Evolutionary conservation across 2,797 vertebrate genomes (phyloP).

Genomic region (Peromyscus nudipes): DNA sequence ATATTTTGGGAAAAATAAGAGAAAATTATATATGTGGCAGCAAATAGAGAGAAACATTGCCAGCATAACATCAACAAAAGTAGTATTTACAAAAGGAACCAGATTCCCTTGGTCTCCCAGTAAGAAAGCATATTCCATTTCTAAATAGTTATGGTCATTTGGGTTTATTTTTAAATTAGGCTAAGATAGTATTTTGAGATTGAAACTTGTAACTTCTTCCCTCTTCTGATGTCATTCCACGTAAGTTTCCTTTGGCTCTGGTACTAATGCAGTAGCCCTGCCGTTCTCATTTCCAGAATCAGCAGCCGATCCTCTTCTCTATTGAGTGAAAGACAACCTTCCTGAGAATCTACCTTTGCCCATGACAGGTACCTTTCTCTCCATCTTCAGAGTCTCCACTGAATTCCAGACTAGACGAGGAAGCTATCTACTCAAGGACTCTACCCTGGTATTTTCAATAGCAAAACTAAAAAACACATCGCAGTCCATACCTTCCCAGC

Average conservation of each 20-base stretch:
- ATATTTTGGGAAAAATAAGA: background rate
- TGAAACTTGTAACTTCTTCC: background rate
- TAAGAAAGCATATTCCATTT: background rate
- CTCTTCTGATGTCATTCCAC: background rate
- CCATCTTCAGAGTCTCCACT: background rate
- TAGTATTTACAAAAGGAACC: background rate
- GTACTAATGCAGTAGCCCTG: background rate
- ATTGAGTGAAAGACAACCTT: background rate
- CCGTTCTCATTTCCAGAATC: background rate
- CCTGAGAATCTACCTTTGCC: background rate
- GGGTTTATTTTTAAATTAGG: background rate
- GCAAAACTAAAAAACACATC: background rate
- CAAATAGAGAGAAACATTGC: background rate
- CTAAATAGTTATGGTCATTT: conserved; percentile 3
- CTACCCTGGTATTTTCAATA: background rate
- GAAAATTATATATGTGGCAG: background rate
- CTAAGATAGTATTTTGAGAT: conserved; percentile 34
- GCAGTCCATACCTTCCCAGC: background rate
- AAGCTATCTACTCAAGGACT: background rate
- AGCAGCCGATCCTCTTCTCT: background rate
- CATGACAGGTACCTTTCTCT: background rate
- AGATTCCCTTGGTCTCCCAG: background rate
- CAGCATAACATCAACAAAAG: background rate
- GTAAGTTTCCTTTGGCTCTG: background rate
- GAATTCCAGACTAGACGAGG: background rate